Base-by-base conservation (phyloP, 2,888 invertebrate genomes). In the Eulithis testata region DNA sequence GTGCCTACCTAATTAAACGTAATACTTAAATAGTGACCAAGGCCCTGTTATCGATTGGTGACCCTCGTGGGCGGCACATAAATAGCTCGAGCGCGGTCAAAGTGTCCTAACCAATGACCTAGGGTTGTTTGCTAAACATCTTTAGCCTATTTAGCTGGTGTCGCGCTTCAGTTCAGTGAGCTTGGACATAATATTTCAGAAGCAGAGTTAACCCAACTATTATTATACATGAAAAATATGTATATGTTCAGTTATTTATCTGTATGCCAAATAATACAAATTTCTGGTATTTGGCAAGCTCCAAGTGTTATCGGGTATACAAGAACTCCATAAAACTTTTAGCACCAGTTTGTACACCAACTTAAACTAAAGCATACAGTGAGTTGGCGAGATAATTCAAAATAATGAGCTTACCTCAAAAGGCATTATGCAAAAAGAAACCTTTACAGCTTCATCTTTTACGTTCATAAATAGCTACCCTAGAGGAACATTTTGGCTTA, bases 41-140 rank as follows among this genome's bases (percentile, higher is more conserved):
- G 60, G 57, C 37, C 56, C 60, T 47, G 47, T 51, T 72, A 73
- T 74, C 65, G 74, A 75, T 73, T 74, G 51, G 47, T 50, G 44
- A 64, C 67, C 66, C 62, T 67, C 63, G 69, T 63, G 61, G 60
- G 56, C 51, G 62, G 66, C 54, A 60, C 70, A 66, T 74, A 71
- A 71, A 74, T 73, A 73, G 65, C 68, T 53, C 47, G 66, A 65
- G 65, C 53, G 62, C 68, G 70, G 70, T 73, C 70, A 68, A 66
- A 69, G 62, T 68, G 69, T 58, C 65, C 65, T 70, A 66, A 70
- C 65, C 72, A 67, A 69, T 71, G 70, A 65, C 69, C 70, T 58
- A 65, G 52, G 63, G 60, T 66, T 68, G 67, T 74, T 72, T 63
- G 68, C 40, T 50, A 68, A 69, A 71, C 63, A 60, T 70, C 65